Conservation (phyloP, 2,113 vertebrate genomes). For the Labrus mixtus region DNA sequence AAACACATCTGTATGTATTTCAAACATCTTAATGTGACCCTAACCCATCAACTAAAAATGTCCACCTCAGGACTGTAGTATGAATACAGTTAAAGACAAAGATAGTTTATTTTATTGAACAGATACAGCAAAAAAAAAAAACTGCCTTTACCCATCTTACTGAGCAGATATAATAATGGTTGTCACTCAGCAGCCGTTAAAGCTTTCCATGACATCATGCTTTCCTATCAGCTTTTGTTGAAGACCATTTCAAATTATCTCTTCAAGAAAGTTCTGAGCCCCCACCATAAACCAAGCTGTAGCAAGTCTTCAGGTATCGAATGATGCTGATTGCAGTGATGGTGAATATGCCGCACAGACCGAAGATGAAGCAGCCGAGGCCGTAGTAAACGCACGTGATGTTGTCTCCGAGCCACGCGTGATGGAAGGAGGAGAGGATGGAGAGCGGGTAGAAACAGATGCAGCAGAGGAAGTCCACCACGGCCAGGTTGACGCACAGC, state of each 20-base stretch:
- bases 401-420: constrained; percentile 72
- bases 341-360: constrained; percentile 81
- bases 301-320: constrained; percentile 78
- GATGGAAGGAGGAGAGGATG: constrained; percentile 78
- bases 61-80: too few relatives aligned
- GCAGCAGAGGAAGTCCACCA: constrained; percentile 79
- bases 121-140: too few relatives aligned
- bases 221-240: too few relatives aligned
- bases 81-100: too few relatives aligned
- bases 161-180: too few relatives aligned
- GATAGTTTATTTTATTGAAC: too few relatives aligned
- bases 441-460: constrained; percentile 80
- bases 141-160: too few relatives aligned
- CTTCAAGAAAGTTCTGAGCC: not conserved
- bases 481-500: constrained; percentile 79
- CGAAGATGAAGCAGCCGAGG: constrained; percentile 76
- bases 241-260: not conserved
- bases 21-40: too few relatives aligned
- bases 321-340: constrained; percentile 76
- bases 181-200: too few relatives aligned
- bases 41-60: too few relatives aligned
- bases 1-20: too few relatives aligned
- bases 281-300: constrained; percentile 65
- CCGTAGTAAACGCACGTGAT: constrained; percentile 75
- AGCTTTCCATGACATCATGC: too few relatives aligned